phyloP scores from a whole-genome alignment of 2,113 vertebrate genomes.

The Scartelaos histophorus region DNA sequence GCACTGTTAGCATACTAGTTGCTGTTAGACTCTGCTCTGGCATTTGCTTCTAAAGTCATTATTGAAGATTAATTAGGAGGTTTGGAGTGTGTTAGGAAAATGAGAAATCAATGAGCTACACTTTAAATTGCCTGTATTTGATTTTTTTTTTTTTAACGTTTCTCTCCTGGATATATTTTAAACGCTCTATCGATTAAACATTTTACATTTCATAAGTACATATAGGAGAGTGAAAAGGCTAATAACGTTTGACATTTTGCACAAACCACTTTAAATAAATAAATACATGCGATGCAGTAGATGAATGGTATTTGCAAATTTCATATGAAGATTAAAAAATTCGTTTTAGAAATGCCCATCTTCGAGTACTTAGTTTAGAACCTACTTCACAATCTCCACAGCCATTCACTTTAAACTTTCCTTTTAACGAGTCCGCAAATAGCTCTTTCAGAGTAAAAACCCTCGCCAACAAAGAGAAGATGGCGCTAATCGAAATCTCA shows the following conservation, averaged over 20 bases:
- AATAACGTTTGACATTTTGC: background rate
- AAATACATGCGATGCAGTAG: background rate
- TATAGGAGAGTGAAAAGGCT: no score
- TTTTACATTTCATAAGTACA: no score
- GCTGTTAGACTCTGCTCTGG: no score
- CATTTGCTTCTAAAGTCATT: no score
- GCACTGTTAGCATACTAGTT: no score
- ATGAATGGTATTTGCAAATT: background rate
- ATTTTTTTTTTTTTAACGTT: no score
- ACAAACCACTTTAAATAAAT: background rate
- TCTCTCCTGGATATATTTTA: no score
- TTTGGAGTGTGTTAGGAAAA: no score
- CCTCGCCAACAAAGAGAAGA: constrained; percentile 27
- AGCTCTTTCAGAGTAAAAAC: constrained; percentile 39
- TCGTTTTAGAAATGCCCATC: background rate
- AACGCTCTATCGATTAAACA: no score
- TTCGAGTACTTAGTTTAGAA: constrained; percentile 9
- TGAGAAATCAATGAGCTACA: no score
- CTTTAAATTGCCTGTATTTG: no score
- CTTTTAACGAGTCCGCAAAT: constrained; percentile 39
- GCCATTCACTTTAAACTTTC: constrained; percentile 13
- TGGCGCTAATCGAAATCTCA: constrained; percentile 41
- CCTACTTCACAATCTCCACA: constrained; percentile 3
- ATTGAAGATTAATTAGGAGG: no score
- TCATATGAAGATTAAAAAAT: background rate